Evolutionary conservation across 2,888 invertebrate genomes (phyloP).

Genomic region (Drosophila engyochracea): DNA sequence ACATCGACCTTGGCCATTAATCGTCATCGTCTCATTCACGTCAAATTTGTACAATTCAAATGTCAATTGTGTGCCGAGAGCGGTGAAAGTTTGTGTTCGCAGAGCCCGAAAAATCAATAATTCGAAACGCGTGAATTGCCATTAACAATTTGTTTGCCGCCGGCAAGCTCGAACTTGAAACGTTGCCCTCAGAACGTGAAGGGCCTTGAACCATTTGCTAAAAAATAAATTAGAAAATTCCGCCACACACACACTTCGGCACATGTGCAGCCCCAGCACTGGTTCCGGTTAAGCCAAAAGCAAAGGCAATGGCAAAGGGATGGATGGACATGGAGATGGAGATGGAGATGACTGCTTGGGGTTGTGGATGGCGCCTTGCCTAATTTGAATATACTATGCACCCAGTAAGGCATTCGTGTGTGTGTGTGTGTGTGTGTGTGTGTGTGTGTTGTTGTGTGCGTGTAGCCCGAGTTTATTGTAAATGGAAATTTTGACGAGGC

Average conservation of each 20-base stretch:
- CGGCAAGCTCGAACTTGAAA: conserved; percentile 67
- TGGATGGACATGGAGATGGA: conserved; percentile 20
- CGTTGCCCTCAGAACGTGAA: conserved; percentile 43
- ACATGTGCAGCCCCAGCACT: conserved; percentile 61
- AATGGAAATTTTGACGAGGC: conserved; percentile 62
- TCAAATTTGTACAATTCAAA: conserved; percentile 78
- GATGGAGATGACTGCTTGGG: conserved; percentile 22
- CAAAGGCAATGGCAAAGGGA: conserved; percentile 28
- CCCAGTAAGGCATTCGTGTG: conserved; percentile 33
- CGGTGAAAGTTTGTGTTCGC: conserved; percentile 54
- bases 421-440: conserved; percentile 27
- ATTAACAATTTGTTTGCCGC: conserved; percentile 75
- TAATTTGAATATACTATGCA: conserved; percentile 73
- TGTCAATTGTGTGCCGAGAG: conserved; percentile 66
- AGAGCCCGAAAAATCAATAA: conserved; percentile 76
- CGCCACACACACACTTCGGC: conserved; percentile 71
- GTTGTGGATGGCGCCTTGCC: conserved; percentile 62
- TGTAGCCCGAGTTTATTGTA: conserved; percentile 50
- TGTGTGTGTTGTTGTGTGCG: conserved; percentile 28
- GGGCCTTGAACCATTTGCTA: conserved; percentile 84
- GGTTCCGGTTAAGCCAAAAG: conserved; percentile 26
- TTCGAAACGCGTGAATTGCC: conserved; percentile 67
- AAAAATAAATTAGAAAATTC: conserved; percentile 85
- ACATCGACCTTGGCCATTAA: conserved; percentile 83
- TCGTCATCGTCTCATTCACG: conserved; percentile 69